These are phyloP conservation scores for Gerris lacustris DNA, from an alignment of 2,888 invertebrate species.

Conservation along the genomic window DNA sequence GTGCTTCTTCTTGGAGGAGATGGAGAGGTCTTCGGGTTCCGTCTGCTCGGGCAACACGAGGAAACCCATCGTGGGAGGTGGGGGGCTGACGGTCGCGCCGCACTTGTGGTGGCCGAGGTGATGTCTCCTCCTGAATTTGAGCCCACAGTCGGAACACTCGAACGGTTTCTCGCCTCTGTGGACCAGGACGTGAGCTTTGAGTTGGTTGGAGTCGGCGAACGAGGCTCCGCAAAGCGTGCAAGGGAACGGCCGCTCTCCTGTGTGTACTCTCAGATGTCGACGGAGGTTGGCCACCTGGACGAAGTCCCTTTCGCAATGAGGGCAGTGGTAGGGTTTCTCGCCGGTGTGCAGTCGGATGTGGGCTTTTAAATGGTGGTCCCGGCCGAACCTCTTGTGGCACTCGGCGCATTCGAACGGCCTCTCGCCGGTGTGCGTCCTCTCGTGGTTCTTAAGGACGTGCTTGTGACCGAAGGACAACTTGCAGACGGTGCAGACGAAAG, in stretches of 20 bases:
- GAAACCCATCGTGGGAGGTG: constrained; percentile 21
- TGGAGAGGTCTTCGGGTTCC: constrained; percentile 79
- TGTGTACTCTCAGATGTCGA: constrained; percentile 78
- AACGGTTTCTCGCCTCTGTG: constrained; percentile 86
- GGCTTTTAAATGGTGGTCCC: constrained; percentile 86
- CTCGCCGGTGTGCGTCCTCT: constrained; percentile 87
- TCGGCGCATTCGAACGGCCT: constrained; percentile 87
- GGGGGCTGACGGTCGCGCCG: constrained; percentile 31
- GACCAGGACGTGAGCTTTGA: constrained; percentile 77
- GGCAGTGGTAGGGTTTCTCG: constrained; percentile 84
- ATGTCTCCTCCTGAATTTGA: constrained; percentile 70
- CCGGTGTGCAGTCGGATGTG: constrained; percentile 87
- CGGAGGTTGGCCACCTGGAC: constrained; percentile 86
- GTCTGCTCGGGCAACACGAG: constrained; percentile 62
- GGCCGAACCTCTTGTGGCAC: constrained; percentile 82
- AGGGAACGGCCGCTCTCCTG: constrained; percentile 79
- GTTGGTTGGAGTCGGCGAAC: constrained; percentile 83
- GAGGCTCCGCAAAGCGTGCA: constrained; percentile 74
- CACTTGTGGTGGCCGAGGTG: constrained; percentile 79
- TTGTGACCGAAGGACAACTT: constrained; percentile 85
- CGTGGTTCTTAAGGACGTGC: constrained; percentile 87
- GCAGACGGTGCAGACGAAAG: constrained; percentile 79
- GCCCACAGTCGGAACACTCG: constrained; percentile 64
- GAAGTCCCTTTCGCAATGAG: constrained; percentile 81
- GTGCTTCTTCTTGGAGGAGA: constrained; percentile 42